Evolutionary conservation across 2,113 vertebrate genomes (phyloP), one percentile per base, ranked within the genome.

Genomic region (Choloepus hoffmanni): DNA sequence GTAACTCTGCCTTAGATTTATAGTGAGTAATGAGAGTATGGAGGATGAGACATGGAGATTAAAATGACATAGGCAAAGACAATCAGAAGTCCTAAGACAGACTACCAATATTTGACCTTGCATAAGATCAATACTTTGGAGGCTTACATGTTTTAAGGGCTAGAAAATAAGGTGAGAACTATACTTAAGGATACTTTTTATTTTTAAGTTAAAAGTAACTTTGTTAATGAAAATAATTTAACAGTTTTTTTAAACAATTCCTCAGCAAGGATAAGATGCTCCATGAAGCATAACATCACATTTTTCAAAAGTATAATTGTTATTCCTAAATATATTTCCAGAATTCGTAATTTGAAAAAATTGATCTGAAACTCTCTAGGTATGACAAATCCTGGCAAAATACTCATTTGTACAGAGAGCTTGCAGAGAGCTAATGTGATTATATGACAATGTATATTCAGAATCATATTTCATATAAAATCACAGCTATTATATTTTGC

Each of bases 391-490:
- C 13, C 30, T 63, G 12, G 10, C 63, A 65, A 95, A 92, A 55
- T 11, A 65, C 1, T 19, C 23, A 21, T 87, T 70, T 45, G 15
- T 65, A 45, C 28, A 82, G 33, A 62, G 70, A 11, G 4, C 19
- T 67, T 85, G 10, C 9, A 36, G 36, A 81, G 10, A 83, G 9
- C 36, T 90, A 85, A 85, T 82, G 10, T 53, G n/a, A 85, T 67
- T 82, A 28, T 23, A 67, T 65, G 79, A 82, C 40, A 73, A 68
- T 45, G 18, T n/a, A 70, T 45, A 63, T 23, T 26, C 15, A 67
- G 26, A 92, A 72, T 67, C 28, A 73, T 68, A 62, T 92, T 92
- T 79, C 36, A 67, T 67, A 53, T 86, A 83, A 65, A 94, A 45
- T 87, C 28, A 48, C 50, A 67, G 24, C 40, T 91, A 48, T 73